Base-by-base conservation (phyloP, 2,888 invertebrate species). In the Campoletis raptor region DNA sequence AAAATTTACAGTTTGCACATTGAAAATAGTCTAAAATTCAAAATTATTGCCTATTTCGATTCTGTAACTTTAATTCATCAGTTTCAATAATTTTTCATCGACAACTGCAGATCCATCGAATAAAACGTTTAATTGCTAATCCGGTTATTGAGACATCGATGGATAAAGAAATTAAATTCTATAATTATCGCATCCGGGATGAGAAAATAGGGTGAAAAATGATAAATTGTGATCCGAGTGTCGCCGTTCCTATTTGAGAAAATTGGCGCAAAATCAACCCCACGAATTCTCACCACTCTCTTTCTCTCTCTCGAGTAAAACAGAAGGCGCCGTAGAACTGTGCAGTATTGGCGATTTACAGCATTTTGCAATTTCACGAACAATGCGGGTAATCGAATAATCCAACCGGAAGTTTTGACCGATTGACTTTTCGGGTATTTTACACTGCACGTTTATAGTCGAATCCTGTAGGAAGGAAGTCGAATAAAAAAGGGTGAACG, bases 351-450 rank as follows among this genome's bases (percentile, higher is more conserved):
- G 40, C 37, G 42, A 42, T 12, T 7, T 74, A 78, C 73, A 81
- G 66, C 73, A 67, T 21, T 67, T 66, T 67, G 69, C 8, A 57
- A 77, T 85, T 85, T 80, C 45, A 12, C 77, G 73, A 81, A 82
- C 78, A 79, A 79, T 79, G 78, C 79, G 81, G 79, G 76, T 72
- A 80, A 85, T 83, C 79, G 36, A 66, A 83, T 85, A 79, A 79
- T 70, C 64, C 76, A 54, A 12, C n/a, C 78, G 85, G 57, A 80
- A 77, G 48, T 70, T 85, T 21, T 48, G 72, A 70, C 70, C 83
- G 76, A 85, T 83, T 79, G 82, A 79, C 82, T 82, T 67, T 70
- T 82, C 36, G 64, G 40, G 30, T 12, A 10, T 61, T 24, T 61
- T 15, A 61, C 57, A 61, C 57, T 15, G 30, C 57, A 61, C 57